phyloP scores from a whole-genome alignment of 2,113 vertebrate species.

The Neofelis nebulosa region DNA sequence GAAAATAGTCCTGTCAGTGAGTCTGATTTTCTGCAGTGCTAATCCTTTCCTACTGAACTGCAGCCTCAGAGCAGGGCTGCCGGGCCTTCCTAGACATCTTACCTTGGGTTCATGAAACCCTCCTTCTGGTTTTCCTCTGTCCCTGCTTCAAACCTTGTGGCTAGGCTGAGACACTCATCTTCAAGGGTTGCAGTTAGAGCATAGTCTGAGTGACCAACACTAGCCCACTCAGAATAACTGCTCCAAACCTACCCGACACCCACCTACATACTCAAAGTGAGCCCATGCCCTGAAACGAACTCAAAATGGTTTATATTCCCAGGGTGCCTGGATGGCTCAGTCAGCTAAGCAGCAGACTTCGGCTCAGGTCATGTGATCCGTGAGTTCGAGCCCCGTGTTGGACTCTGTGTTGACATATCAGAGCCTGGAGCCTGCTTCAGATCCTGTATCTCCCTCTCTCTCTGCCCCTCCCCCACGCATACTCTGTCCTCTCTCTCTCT shows the following conservation, averaged over 20 bases:
- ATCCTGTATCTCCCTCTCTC: too few relatives aligned
- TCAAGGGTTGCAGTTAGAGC: background rate
- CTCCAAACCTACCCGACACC: background rate
- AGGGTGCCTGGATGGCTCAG: too few relatives aligned
- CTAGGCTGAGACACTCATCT: background rate
- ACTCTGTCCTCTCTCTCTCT: too few relatives aligned
- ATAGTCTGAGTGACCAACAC: background rate
- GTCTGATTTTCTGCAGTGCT: background rate
- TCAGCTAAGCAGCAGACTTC: too few relatives aligned
- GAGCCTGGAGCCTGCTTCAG: too few relatives aligned
- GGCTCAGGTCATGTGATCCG: too few relatives aligned
- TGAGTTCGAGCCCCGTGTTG: too few relatives aligned
- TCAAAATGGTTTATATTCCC: background rate
- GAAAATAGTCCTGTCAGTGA: too few relatives aligned
- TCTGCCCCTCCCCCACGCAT: too few relatives aligned
- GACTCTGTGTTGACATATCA: too few relatives aligned
- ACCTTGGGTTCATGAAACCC: background rate
- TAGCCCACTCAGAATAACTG: background rate
- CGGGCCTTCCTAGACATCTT: background rate
- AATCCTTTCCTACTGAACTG: background rate
- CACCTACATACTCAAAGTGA: background rate
- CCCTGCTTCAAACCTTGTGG: background rate
- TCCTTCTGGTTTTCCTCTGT: background rate
- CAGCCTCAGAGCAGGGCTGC: background rate
- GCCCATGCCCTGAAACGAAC: background rate